Base-by-base conservation (phyloP, 2,797 vertebrate genomes). In the Champsocephalus gunnari region DNA sequence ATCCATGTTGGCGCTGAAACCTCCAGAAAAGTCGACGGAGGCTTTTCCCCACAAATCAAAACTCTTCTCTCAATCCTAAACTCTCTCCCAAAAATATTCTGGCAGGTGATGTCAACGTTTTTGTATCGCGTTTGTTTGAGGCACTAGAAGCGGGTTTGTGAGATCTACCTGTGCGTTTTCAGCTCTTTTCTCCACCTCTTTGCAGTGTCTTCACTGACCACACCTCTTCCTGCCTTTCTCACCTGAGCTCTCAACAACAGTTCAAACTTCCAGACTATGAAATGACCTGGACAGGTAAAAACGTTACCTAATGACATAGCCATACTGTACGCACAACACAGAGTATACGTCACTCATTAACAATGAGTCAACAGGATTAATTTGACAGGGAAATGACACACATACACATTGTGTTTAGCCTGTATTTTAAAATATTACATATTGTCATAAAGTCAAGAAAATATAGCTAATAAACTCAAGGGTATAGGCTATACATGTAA, bases 1-100 rank as follows among this genome's bases (percentile, higher is more conserved):
- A 65, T 83, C 88, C 90, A 90, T 93, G 81, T 77, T 21, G 68
- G 62, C 28, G 0, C 0, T 8, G 47, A 80, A 83, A 84, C 62
- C 65, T 66, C 5, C 63, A 66, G 21, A 32, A 19, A 13, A 63
- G 63, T 60, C 54, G 71, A 73, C 45, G 12, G 17, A 67, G 11
- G 12, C 0, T 2, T 66, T 54, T 3, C 0, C 16, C 9, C 28
- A 24, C 48, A 72, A 73, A 84, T 75, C 79, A 24, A 51, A 34
- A 14, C 59, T 24, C 17, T 0, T 5, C 53, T 51, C 16, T 48
- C 51, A 54, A 45, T 62, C 64, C 38, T n/a, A 0, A 50, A 43
- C 1, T 3, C 2, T 3, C 1, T 8, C 1, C 0, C 3, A 50
- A 43, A 2, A 38, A 3, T 0, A 64, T 66, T 0, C 38, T 0